Evolutionary conservation across 2,888 invertebrate genomes (phyloP).

Genomic region (Apocheima hispidaria): DNA sequence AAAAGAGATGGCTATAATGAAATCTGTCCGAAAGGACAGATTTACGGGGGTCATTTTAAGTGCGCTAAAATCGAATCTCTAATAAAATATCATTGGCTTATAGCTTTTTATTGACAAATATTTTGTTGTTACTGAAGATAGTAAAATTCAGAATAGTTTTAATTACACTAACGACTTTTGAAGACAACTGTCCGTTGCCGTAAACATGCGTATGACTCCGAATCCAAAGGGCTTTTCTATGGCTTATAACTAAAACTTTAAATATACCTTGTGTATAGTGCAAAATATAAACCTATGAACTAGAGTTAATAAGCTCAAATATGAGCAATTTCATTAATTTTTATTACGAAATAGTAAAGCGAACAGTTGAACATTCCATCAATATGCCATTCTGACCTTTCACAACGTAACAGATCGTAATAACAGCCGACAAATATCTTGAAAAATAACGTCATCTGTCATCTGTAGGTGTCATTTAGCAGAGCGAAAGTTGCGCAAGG

Average conservation of each 20-base stretch:
- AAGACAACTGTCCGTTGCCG: background rate
- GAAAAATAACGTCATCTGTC: too few species aligned
- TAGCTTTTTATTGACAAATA: background rate
- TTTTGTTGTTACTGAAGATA: background rate
- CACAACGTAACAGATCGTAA: background rate
- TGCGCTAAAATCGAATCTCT: too few species aligned
- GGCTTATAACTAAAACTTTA: conserved; percentile 14
- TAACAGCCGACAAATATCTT: background rate
- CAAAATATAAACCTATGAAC: conserved; percentile 35
- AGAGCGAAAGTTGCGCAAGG: too few species aligned
- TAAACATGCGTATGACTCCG: background rate
- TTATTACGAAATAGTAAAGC: conserved; percentile 25
- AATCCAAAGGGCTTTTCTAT: conserved; percentile 2
- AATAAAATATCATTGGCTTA: too few species aligned
- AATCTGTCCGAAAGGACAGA: too few species aligned
- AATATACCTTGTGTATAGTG: conserved; percentile 37
- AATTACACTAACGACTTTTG: background rate
- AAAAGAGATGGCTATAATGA: too few species aligned
- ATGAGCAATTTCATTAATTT: conserved; percentile 39
- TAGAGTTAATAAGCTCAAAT: conserved; percentile 42
- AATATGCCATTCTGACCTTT: background rate
- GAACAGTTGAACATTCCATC: conserved; percentile 11
- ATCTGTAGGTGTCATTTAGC: too few species aligned
- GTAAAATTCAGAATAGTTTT: background rate
- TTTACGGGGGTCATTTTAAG: too few species aligned